A percentile compares a stretch with the other conserved stretches of the same genome.
Conservation (phyloP, 2,113 vertebrate genomes). For the Rhinolophus sinicus region DNA sequence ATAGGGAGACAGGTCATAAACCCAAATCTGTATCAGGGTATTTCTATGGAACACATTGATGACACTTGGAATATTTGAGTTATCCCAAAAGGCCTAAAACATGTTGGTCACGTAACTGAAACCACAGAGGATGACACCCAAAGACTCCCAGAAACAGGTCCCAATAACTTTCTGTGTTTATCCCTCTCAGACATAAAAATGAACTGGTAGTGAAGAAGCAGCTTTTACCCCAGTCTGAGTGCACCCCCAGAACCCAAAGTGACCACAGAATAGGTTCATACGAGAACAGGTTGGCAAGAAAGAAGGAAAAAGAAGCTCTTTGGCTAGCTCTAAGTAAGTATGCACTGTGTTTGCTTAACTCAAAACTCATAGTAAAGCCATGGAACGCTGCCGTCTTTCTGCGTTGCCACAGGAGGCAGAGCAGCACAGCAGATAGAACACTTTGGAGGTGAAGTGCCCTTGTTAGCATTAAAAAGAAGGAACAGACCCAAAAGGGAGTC, state of each 20-base stretch:
- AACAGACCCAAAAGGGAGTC: background rate
- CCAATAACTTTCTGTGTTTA: background rate
- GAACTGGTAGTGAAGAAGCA: background rate
- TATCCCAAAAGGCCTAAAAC: background rate
- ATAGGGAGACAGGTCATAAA: background rate
- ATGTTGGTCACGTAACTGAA: background rate
- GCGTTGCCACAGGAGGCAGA: background rate
- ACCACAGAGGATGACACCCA: background rate
- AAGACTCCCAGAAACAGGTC: background rate
- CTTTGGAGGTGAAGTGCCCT: background rate
- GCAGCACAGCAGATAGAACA: background rate
- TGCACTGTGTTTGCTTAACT: fast-evolving
- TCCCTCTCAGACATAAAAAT: background rate
- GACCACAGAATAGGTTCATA: background rate
- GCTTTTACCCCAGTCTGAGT: background rate
- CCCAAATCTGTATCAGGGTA: background rate
- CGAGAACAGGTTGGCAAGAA: background rate
- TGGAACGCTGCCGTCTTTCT: background rate
- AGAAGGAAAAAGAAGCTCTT: background rate
- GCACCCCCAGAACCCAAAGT: no score
- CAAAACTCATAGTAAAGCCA: background rate
- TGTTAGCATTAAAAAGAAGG: background rate
- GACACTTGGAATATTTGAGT: background rate
- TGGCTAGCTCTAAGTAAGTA: no score
- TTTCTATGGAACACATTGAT: background rate